Evolutionary conservation across 2,797 vertebrate genomes (phyloP).

Genomic region (Platyrinchus mystaceus): DNA sequence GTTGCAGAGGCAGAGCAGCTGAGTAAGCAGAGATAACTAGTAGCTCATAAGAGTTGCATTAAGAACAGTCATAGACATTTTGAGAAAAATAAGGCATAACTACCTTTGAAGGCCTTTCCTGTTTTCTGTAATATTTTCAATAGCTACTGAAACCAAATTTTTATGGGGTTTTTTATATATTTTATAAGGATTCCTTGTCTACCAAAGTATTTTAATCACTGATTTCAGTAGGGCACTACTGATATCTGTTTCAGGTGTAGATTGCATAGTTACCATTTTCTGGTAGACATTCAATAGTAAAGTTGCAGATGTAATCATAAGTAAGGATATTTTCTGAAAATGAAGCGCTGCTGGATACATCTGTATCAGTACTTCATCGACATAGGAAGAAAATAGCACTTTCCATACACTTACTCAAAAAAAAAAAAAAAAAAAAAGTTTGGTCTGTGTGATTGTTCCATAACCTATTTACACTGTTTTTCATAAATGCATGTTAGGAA

Average conservation of each 20-base stretch:
- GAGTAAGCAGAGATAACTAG: slow-evolving; percentile 46
- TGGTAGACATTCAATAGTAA: neutral
- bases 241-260: slow-evolving; percentile 68
- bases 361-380: neutral
- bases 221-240: slow-evolving; percentile 68
- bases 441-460: neutral
- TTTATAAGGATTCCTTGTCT: slow-evolving; percentile 52
- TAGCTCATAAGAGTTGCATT: slow-evolving; percentile 20
- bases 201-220: slow-evolving; percentile 68
- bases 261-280: slow-evolving; percentile 28
- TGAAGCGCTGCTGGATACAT: neutral
- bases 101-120: neutral
- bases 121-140: neutral
- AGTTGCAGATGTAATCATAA: neutral
- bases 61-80: slow-evolving; percentile 8
- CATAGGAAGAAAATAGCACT: neutral
- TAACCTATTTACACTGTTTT: neutral
- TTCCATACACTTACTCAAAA: neutral
- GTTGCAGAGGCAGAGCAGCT: neutral
- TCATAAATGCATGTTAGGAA: neutral
- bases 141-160: neutral
- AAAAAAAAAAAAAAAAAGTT: neutral
- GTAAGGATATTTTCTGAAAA: neutral
- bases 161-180: neutral
- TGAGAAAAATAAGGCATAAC: slow-evolving; percentile 37